These are phyloP conservation scores for Chrysemys picta DNA, from an alignment of 2,113 vertebrate species.

Conservation along the genomic window DNA sequence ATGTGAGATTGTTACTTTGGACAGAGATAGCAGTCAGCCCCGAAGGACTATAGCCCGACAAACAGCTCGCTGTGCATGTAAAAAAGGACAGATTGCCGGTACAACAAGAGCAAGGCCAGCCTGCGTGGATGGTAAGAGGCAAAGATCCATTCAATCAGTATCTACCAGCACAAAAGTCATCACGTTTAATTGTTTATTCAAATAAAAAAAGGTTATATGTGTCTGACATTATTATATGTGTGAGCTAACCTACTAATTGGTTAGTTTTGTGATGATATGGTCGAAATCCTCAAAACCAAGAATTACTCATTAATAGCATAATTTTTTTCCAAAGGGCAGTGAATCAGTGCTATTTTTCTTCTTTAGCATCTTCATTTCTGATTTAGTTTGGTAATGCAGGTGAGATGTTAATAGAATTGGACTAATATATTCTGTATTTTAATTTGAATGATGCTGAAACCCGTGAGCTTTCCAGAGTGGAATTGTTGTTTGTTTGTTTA, in stretches of 20 bases:
- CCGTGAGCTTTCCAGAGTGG: neutral
- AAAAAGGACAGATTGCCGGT: slow-evolving; percentile 98
- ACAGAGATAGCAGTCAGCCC: slow-evolving; percentile 97
- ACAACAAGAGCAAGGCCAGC: slow-evolving; percentile 97
- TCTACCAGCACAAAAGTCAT: slow-evolving; percentile 19
- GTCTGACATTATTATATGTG: neutral
- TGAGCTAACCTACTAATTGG: neutral
- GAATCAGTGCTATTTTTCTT: neutral
- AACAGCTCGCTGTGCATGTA: slow-evolving; percentile 98
- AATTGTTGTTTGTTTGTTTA: neutral
- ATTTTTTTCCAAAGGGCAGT: neutral
- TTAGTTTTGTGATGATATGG: neutral
- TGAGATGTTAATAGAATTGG: neutral
- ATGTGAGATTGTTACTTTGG: slow-evolving; percentile 97
- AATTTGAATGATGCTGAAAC: neutral
- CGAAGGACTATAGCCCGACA: slow-evolving; percentile 98
- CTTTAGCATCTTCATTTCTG: neutral
- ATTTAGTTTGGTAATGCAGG: neutral
- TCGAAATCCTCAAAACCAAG: neutral
- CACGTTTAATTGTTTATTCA: neutral
- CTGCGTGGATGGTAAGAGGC: slow-evolving; percentile 95
- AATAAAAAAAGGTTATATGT: neutral
- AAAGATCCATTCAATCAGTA: slow-evolving; percentile 56
- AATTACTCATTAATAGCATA: neutral
- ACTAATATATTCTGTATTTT: neutral